Conservation (phyloP, 2,888 invertebrate genomes). For the Tenthredo scrophulariae region DNA sequence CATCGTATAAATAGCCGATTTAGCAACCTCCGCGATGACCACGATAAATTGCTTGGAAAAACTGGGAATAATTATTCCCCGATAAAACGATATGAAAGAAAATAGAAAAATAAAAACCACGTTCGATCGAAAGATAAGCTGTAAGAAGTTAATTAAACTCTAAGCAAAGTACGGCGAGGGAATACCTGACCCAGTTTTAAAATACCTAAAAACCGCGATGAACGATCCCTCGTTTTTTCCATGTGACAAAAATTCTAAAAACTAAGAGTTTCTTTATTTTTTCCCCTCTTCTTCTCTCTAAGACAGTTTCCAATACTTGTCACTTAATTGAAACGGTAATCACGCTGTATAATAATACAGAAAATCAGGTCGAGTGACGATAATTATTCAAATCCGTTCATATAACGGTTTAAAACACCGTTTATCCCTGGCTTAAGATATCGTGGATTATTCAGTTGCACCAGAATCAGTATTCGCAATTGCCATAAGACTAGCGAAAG, state of each 20-base stretch:
- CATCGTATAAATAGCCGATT: conserved; percentile 15
- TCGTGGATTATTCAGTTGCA: conserved; percentile 1
- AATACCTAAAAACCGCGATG: background rate
- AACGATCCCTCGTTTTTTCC: background rate
- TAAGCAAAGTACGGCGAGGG: background rate
- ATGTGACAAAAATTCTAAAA: background rate
- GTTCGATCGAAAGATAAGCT: background rate
- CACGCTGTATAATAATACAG: background rate
- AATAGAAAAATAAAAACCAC: background rate
- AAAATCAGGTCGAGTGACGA: conserved; percentile 29
- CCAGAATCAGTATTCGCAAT: background rate
- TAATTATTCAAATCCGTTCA: conserved; percentile 4
- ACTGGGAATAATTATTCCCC: background rate
- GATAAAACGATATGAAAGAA: background rate
- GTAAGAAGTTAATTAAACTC: conserved; percentile 22
- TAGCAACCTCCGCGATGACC: conserved; percentile 33
- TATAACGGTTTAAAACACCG: background rate
- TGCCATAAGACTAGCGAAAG: background rate
- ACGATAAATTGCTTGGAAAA: background rate
- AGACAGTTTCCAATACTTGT: background rate
- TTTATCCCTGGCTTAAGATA: background rate
- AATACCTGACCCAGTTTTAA: background rate
- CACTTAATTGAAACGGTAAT: background rate
- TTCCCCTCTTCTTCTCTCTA: background rate
- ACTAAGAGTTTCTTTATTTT: background rate